A percentile compares a stretch with the other conserved stretches of the same genome.
Evolutionary conservation across 2,113 vertebrate genomes (phyloP).

Genomic region (Toxotes chatareus): DNA sequence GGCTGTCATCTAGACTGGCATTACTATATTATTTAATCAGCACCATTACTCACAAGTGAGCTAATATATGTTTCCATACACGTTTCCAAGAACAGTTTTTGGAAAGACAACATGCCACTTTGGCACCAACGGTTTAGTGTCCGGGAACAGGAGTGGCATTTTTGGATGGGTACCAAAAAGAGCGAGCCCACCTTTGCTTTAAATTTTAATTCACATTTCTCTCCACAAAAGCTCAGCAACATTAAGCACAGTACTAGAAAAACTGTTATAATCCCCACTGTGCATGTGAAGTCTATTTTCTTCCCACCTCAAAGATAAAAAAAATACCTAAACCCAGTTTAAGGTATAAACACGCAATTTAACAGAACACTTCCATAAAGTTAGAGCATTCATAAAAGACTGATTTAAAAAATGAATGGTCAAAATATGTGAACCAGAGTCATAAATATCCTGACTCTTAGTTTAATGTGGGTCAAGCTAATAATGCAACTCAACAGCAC

Average conservation of each 20-base stretch:
- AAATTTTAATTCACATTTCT: not conserved
- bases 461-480: not conserved
- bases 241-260: not conserved
- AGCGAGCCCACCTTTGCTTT: not conserved
- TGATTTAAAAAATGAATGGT: too few species aligned
- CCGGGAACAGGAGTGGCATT: not conserved
- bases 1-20: not conserved
- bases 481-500: not conserved
- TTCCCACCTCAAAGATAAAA: too few species aligned
- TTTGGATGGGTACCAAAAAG: not conserved
- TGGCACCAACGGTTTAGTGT: not conserved
- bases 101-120: not conserved
- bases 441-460: not conserved
- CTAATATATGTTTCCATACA: not conserved
- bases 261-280: too few species aligned
- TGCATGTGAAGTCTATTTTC: not conserved
- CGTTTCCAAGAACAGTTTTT: slow-evolving; percentile 1
- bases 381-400: too few species aligned
- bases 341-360: not conserved
- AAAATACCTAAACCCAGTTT: not conserved
- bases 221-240: not conserved
- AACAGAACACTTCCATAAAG: too few species aligned
- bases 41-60: not conserved
- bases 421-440: not conserved
- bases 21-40: not conserved